Base-by-base conservation (phyloP, 2,797 vertebrate genomes). In the Acrocephalus scirpaceus region DNA sequence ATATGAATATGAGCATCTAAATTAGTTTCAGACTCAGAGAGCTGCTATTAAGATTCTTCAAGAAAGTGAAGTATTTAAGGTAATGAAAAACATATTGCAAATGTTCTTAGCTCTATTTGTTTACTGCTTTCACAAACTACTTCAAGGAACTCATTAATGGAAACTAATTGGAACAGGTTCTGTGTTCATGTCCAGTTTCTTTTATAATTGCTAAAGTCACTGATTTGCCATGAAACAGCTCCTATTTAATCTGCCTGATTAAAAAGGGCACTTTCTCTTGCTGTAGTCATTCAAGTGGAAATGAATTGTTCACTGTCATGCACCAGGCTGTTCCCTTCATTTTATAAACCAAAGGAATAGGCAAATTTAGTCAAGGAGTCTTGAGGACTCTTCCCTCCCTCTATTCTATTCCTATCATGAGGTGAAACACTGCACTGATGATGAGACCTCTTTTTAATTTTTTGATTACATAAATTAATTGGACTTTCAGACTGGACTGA, bases 111-210 rank as follows among this genome's bases (percentile, higher is more conserved):
- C 80, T 88, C 71, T 67, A 53, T 84, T 61, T 92, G 82, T 36
- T 79, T 76, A 86, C 67, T 92, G 69, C 73, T 95, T 92, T 95
- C 95, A 95, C 82, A 93, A 74, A 50, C 58, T 84, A 85, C 80
- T 95, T 86, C 72, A 60, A 88, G 93, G 83, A 86, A 40, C 74
- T 95, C 9, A 7, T 82, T 93, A 96, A 82, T 85, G 74, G 54
- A 96, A 97, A 93, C 82, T 97, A 97, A 97, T 97, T 96, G 96
- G 90, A 96, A 93, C 56, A 92, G 86, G 65, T 84, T 93, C 61
- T 8, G 13, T 65, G 60, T 90, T 85, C 86, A 54, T 80, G 96
- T 95, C 72, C 81, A 83, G 82, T 67, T 95, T 74, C 77, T 84
- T 90, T 71, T 76, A 74, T 96, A 96, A 97, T 97, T 96, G 91